Evolutionary conservation across 2,888 invertebrate species (phyloP), one percentile per base, ranked within the genome.

Genomic region (Diaphora mendica): DNA sequence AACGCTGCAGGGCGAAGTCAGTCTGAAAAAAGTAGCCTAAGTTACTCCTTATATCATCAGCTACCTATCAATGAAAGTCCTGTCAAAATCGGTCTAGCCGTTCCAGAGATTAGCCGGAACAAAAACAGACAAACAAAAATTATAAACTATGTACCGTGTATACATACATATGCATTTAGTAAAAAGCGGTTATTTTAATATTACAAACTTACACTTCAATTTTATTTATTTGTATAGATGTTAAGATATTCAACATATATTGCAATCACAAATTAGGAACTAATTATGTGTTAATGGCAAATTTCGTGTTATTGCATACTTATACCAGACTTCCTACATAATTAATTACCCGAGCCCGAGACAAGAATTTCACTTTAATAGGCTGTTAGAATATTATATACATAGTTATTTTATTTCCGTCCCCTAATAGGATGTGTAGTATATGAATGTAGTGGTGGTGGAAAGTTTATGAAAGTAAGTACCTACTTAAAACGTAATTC

Each of bases 281-380:
- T 75, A 70, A 77, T 70, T 70, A 73, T 30, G 68, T 77, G 73
- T 72, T 81, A 77, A 77, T 70, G 13, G 26, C 30, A 72, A 74
- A 79, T 73, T 73, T 55, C 59, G 33, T 48, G 71, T 64, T 79
- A 72, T 73, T 75, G 73, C 44, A 65, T 26, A 68, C 55, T 5
- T 33, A 65, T 26, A 65, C 64, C 71, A 66, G 42, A 70, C 59
- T 59, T 62, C 44, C 72, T 75, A 73, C 39, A 26, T 73, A 73
- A 75, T 77, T 65, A 75, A 75, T 75, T 66, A 39, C 35, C 55
- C 69, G 59, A 33, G 48, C 35, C 55, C 69, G 59, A 33, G 48
- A n/a, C 65, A 72, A 44, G 26, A 75, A 73, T 77, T 77, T 77
- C 65, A 74, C 66, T 74, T 75, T 68, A 64, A 78, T 74, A 64